Percentiles rank a stretch among this genome's conserved stretches.
Evolutionary conservation across 2,113 vertebrate genomes (phyloP).

Genomic region (Vidua chalybeata): DNA sequence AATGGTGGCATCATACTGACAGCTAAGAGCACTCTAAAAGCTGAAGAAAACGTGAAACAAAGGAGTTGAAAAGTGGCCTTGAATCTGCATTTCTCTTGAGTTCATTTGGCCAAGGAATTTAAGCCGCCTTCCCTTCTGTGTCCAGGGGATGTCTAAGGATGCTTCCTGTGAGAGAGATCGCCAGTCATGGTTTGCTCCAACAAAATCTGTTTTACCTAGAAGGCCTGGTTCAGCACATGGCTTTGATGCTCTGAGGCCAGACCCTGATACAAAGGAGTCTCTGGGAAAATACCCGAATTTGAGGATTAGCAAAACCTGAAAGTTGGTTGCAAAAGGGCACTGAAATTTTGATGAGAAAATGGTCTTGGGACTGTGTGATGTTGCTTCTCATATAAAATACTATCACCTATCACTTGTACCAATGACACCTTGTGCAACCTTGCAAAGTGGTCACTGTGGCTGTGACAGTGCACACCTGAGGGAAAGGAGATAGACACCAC

Average conservation of each 20-base stretch:
- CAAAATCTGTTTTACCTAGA: neutral
- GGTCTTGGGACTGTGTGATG: neutral
- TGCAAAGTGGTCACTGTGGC: neutral
- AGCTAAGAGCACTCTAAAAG: neutral
- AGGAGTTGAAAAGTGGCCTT: neutral
- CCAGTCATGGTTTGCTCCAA: neutral
- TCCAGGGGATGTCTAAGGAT: neutral
- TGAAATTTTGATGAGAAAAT: neutral
- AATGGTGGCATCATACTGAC: neutral
- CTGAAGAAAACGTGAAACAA: neutral
- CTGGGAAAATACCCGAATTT: neutral
- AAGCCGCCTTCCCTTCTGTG: neutral
- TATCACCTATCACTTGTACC: neutral
- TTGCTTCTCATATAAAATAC: neutral
- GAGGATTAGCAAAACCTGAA: neutral
- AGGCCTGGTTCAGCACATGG: neutral
- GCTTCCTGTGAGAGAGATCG: neutral
- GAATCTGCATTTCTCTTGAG: neutral
- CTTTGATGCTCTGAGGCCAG: neutral
- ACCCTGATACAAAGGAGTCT: neutral
- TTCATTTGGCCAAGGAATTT: neutral
- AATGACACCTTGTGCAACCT: no score
- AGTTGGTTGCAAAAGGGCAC: neutral
- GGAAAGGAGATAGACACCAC: neutral
- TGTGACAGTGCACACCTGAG: neutral